Base-by-base conservation (phyloP, 2,888 invertebrate species). In the Andrena flavipes region DNA sequence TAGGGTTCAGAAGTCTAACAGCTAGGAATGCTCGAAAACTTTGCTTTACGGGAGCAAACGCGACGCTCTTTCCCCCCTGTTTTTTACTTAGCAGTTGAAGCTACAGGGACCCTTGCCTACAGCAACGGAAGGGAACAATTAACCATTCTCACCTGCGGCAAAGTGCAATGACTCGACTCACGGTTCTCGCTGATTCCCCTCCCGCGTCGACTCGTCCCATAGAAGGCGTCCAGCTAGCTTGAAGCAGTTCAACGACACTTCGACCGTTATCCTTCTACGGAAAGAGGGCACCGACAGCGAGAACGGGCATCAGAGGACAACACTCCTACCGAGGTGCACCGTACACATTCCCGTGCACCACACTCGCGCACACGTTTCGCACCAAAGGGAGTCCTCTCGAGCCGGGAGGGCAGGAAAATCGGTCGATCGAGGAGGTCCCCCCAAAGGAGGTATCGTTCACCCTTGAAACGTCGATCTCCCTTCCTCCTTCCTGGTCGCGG, bases 101-200 rank as follows among this genome's bases (percentile, higher is more conserved):
- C 56, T 33, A 33, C 62, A 2, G 20, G 62, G 42, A 42, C 26
- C 13, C 56, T 56, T 23, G 73, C 26, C 59, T 59, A 56, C 10
- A 63, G 30, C 54, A 29, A 62, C 70, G 54, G 42, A 54, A 49
- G 16, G 69, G 35, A 60, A 64, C 48, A 73, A 74, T 35, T 49
- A 64, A 60, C 35, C 35, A 10, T 23, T 42, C 51, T 64, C 56
- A 56, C 33, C 72, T 62, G n/a, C 49, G 33, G 6, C 51, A 16
- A 51, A 79, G 54, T 59, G 81, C 79, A 78, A 60, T 30, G 67
- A 69, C 79, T 78, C 13, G 78, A 73, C 80, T 80, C 75, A 70
- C 81, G 54, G 48, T 71, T 80, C 35, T 59, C 54, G 56, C 29
- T 48, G 59, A 59, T 26, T 35, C 68, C 29, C 48, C 33, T 48